Evolutionary conservation across 2,888 invertebrate species (phyloP), one percentile per base, ranked within the genome.

Genomic region (Carabus problematicus): DNA sequence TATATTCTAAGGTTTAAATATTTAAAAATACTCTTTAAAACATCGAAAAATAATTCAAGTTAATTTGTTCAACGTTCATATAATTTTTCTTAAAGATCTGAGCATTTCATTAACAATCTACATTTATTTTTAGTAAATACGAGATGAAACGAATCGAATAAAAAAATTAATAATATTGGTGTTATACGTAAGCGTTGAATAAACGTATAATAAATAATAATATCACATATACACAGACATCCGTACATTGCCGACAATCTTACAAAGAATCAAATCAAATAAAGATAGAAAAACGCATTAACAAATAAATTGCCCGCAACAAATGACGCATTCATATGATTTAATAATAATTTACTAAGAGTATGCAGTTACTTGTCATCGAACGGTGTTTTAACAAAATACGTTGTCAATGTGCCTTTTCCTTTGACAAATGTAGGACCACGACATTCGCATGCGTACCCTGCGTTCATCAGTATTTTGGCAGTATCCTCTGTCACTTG

Each of bases 401-500:
- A 97, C 0, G 97, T 97, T 49, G 89, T 91, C 67, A 97, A 84
- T 4, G 91, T 93, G 18, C 95, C 95, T 81, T 97, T 97, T 49
- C 98, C 98, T 82, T 98, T 98, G 8, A 98, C 95, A 77, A 88
- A 93, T 3, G 94, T 97, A 0, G 94, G 91, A 0, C 98, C 98
- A 18, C 98, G 87, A 78, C 94, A 95, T 76, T 94, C 93, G 75
- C 96, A 92, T 14, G 89, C 87, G 81, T 95, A 97, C 3, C 95
- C 95, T 1, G 92, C 92, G 68, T 88, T 88, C 85, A 91, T 90
- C 47, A 98, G 84, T 63, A 96, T 89, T 76, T 92, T 88, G 0
- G 93, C 93, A 8, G 94, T 93, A 73, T 89, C 88, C 76, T 93
- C 92, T 1, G 94, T 93, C 7, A 94, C 90, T 81, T 96, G 95